phyloP scores from a whole-genome alignment of 1,140 invertebrate genomes.

The Bombus sylvicola region DNA sequence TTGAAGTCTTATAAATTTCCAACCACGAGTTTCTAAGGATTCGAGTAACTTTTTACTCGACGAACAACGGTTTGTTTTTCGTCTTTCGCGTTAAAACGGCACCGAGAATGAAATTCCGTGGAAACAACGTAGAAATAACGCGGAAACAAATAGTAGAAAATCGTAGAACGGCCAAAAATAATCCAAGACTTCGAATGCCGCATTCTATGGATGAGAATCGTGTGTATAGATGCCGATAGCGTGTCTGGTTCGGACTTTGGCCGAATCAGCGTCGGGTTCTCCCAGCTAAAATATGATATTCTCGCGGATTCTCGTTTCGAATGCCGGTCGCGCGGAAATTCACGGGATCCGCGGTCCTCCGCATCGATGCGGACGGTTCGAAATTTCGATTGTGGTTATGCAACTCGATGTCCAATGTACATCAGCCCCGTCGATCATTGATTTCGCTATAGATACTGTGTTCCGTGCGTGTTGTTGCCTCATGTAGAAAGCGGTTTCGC shows the following conservation, averaged over 20 bases:
- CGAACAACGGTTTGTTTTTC: no score
- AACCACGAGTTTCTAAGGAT: no score
- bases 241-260: slow-evolving; percentile 3
- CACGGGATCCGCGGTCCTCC: slow-evolving; percentile 65
- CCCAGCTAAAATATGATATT: slow-evolving; percentile 49
- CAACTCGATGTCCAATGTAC: slow-evolving; percentile 56
- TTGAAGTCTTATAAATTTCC: no score
- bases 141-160: neutral
- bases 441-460: slow-evolving; percentile 43
- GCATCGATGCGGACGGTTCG: slow-evolving; percentile 59
- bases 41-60: no score
- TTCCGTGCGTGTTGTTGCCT: slow-evolving; percentile 1
- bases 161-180: neutral
- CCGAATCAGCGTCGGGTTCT: neutral
- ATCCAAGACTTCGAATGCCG: neutral
- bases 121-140: neutral
- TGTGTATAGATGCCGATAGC: no score
- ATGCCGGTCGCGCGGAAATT: slow-evolving; percentile 61
- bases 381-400: slow-evolving; percentile 68
- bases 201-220: neutral
- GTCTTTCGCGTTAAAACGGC: no score
- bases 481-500: neutral
- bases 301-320: slow-evolving; percentile 56
- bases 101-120: no score
- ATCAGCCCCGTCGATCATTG: slow-evolving; percentile 56